phyloP scores from a whole-genome alignment of 2,113 vertebrate species.

The Planiliza haematocheilus region DNA sequence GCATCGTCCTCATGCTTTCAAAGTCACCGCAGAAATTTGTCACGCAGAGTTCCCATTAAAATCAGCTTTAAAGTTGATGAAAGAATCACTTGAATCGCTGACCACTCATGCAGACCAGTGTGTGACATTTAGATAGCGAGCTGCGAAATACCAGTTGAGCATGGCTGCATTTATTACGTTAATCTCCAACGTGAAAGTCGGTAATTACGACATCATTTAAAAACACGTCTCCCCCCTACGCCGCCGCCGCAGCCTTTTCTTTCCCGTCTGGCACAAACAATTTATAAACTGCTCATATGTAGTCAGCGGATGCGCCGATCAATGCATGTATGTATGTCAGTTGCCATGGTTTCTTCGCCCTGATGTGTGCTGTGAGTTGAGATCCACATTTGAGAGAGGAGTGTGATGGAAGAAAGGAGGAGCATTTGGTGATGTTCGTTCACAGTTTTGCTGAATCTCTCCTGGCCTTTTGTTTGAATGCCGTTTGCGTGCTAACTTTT shows the following conservation, averaged over 20 bases:
- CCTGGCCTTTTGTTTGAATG: slow-evolving; percentile 7
- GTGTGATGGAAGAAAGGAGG: slow-evolving; percentile 27
- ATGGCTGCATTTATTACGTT: slow-evolving; percentile 44
- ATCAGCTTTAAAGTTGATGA: slow-evolving; percentile 21
- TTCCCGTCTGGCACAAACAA: slow-evolving; percentile 3
- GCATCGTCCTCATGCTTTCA: neutral
- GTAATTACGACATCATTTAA: slow-evolving; percentile 41
- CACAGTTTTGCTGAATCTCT: slow-evolving; percentile 3
- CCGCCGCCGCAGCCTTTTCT: slow-evolving; percentile 23
- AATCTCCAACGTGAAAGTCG: slow-evolving; percentile 30
- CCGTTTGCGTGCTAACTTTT: slow-evolving; percentile 7
- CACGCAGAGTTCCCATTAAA: slow-evolving; percentile 25
- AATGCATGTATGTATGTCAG: slow-evolving; percentile 52
- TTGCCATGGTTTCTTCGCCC: slow-evolving; percentile 68
- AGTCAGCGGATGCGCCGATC: slow-evolving; percentile 26
- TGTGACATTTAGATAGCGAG: slow-evolving; percentile 52
- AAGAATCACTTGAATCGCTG: slow-evolving; percentile 25
- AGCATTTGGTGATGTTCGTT: slow-evolving; percentile 28
- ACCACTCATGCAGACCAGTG: slow-evolving; percentile 46
- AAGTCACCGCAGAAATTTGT: slow-evolving; percentile 9
- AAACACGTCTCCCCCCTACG: slow-evolving; percentile 35
- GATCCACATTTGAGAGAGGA: slow-evolving; percentile 50
- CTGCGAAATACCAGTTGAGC: slow-evolving; percentile 17
- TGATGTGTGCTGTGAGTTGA: slow-evolving; percentile 37
- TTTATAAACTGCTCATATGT: slow-evolving; percentile 23